Base-by-base conservation (phyloP, 2,797 vertebrate species). In the Pogonophryne albipinna region DNA sequence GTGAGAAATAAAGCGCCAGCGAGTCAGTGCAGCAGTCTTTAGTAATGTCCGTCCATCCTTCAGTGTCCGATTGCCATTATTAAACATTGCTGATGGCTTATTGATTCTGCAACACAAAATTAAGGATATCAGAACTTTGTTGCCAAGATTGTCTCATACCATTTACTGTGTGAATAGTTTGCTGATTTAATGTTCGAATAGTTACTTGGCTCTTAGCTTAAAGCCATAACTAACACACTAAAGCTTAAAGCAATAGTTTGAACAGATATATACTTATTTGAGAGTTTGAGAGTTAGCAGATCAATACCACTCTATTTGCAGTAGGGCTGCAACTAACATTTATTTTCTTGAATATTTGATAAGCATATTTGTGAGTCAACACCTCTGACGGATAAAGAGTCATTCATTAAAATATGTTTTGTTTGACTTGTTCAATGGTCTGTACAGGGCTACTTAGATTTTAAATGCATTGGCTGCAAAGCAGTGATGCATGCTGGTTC, bases 351-450 rank as follows among this genome's bases (percentile, higher is more conserved):
- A 41, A 13, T 58, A 5, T 58, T 16, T 46, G 14, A 27, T 61
- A 6, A 3, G 13, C 17, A 31, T 14, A 49, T 66, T 17, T 31
- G 23, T n/a, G 66, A 51, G 34, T 56, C 47, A 1, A 67, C 50
- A 71, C 55, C 0, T 67, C 34, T 7, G 51, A 38, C 46, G 51
- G 61, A 66, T 38, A 41, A 64, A 63, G 52, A 61, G 45, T 74
- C 57, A 42, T 84, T 82, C 47, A 76, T 74, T 66, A 4, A 75
- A 61, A 84, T n/a, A 49, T 75, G 63, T 64, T 87, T 82, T 58
- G 52, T 78, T 78, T 78, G 63, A 67, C 76, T 73, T 70, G 46
- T 60, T 63, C 73, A 71, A 71, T 70, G 64, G 59, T 70, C 38
- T 73, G 65, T 62, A 13, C 13, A 42, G 31, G 19, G 44, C 51